These are phyloP conservation scores for Eptatretus atami DNA, from an alignment of 2,797 vertebrate species.

Conservation along the genomic window DNA sequence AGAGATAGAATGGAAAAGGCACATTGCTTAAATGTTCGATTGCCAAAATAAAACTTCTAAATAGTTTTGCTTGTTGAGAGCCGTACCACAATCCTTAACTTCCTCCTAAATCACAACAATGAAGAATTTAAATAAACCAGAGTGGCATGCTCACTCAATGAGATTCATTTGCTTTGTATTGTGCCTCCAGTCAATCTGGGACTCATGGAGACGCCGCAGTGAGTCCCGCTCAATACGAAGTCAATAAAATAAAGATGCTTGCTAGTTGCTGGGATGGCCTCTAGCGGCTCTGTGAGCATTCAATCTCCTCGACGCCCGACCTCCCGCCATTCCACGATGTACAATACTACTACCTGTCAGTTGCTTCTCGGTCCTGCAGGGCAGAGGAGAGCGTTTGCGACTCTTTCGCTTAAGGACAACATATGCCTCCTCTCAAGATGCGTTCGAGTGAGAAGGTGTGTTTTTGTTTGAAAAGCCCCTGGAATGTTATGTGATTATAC, in stretches of 20 bases:
- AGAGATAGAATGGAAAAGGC: too few relatives aligned
- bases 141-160: too few relatives aligned
- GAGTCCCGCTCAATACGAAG: conserved; percentile 61
- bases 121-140: too few relatives aligned
- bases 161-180: background rate
- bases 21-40: too few relatives aligned
- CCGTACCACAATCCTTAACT: too few relatives aligned
- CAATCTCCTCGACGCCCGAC: conserved; percentile 48
- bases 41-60: too few relatives aligned
- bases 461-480: too few relatives aligned
- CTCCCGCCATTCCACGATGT: conserved; percentile 85
- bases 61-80: too few relatives aligned
- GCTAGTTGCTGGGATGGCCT: conserved; percentile 81
- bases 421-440: too few relatives aligned
- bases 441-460: too few relatives aligned
- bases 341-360: conserved; percentile 94
- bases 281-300: conserved; percentile 58
- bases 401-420: background rate
- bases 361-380: conserved; percentile 64
- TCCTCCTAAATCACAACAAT: too few relatives aligned
- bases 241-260: conserved; percentile 94
- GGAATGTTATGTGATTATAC: too few relatives aligned
- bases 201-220: conserved; percentile 62
- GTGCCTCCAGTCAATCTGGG: background rate
- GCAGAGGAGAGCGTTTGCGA: background rate